These are phyloP conservation scores for Calliscelio sp. DNA, from an alignment of 2,888 invertebrate genomes.

Conservation along the genomic window DNA sequence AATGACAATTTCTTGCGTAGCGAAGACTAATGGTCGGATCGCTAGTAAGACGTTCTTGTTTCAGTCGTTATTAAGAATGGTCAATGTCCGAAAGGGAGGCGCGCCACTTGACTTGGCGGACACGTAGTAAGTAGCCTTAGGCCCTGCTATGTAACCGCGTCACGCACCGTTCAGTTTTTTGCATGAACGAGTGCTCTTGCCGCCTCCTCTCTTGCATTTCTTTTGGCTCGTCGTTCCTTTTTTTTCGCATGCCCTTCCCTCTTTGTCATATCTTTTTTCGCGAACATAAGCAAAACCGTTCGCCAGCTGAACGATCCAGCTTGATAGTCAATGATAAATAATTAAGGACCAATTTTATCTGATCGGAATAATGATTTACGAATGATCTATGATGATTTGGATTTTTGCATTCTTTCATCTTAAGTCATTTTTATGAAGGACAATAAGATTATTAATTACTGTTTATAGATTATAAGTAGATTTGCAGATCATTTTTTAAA, in stretches of 20 bases:
- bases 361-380: too few relatives aligned
- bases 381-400: too few relatives aligned
- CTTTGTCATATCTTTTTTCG: constrained; percentile 55
- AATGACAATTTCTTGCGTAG: constrained; percentile 70
- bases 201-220: constrained; percentile 60
- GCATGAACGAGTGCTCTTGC: constrained; percentile 71
- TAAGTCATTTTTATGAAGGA: too few relatives aligned
- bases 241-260: constrained; percentile 27
- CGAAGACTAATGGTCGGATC: constrained; percentile 63
- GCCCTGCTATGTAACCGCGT: constrained; percentile 79
- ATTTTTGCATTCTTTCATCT: too few relatives aligned
- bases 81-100: constrained; percentile 70
- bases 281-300: too few relatives aligned
- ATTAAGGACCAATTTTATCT: too few relatives aligned
- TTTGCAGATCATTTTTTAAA: too few relatives aligned
- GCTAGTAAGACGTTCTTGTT: constrained; percentile 69
- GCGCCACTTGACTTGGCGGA: constrained; percentile 77
- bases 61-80: constrained; percentile 74
- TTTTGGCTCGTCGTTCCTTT: constrained; percentile 49
- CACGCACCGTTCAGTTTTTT: constrained; percentile 78
- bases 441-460: too few relatives aligned
- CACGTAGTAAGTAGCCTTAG: constrained; percentile 79
- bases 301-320: too few relatives aligned
- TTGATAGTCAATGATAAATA: too few relatives aligned
- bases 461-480: too few relatives aligned